Evolutionary conservation across 2,797 vertebrate genomes (phyloP).

Genomic region (Spizella passerina): DNA sequence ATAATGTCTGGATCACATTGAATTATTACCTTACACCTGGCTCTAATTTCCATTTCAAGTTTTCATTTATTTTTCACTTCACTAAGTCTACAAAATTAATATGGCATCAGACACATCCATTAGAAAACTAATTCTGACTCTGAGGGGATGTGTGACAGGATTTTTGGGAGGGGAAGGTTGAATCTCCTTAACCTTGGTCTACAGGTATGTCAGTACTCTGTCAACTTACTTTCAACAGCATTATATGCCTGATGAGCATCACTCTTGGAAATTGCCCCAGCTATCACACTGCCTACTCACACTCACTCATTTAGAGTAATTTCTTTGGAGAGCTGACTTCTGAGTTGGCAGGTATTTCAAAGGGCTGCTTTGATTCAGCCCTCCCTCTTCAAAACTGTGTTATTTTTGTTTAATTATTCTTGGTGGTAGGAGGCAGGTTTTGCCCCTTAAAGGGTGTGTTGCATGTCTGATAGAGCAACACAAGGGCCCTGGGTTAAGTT

Average conservation of each 20-base stretch:
- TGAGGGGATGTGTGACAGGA: neutral
- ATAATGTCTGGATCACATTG: neutral
- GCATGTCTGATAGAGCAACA: neutral
- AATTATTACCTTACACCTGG: neutral
- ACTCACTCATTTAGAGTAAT: neutral
- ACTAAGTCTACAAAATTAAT: neutral
- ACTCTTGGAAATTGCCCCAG: neutral
- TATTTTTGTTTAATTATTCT: neutral
- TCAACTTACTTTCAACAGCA: neutral
- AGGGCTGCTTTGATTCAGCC: neutral
- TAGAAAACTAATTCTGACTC: neutral
- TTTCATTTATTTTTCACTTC: constrained; percentile 6
- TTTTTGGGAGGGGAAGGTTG: neutral
- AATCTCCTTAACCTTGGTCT: neutral
- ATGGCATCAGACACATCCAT: neutral
- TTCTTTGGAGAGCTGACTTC: neutral
- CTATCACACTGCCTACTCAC: neutral
- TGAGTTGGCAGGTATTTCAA: constrained; percentile 11
- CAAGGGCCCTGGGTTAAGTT: neutral
- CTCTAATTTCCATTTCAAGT: neutral
- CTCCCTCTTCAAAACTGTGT: neutral
- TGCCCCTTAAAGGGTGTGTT: neutral
- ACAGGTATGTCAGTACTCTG: neutral
- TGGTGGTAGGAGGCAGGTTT: neutral
- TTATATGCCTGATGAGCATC: neutral